Conservation (phyloP, 2,888 invertebrate species). For the Microctonus aethiopoides region DNA sequence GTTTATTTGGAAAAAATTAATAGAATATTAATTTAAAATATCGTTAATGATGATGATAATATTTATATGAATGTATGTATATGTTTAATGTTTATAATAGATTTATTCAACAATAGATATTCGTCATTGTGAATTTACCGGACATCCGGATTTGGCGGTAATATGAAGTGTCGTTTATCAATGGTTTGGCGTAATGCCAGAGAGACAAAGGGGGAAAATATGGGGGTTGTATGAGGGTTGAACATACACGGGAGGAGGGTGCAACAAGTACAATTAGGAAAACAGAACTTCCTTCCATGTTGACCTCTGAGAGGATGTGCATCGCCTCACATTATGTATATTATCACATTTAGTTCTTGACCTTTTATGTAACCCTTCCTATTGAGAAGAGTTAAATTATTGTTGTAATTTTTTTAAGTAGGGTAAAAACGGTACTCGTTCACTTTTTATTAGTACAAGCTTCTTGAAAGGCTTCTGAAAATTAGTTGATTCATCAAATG, state of each 20-base stretch:
- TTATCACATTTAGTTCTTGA: not conserved
- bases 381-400: too few species aligned
- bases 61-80: not conserved
- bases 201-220: slow-evolving; percentile 37
- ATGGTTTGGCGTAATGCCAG: slow-evolving; percentile 48
- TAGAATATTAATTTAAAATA: not conserved
- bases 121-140: slow-evolving; percentile 14
- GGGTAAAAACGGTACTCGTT: too few species aligned
- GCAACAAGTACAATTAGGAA: slow-evolving; percentile 60
- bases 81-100: not conserved
- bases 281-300: slow-evolving; percentile 50
- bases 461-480: too few species aligned
- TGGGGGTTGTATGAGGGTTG: slow-evolving; percentile 38
- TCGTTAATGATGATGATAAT: not conserved
- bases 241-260: slow-evolving; percentile 29
- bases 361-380: not conserved
- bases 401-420: too few species aligned
- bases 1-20: not conserved
- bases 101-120: slow-evolving; percentile 13
- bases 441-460: too few species aligned
- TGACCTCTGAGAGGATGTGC: slow-evolving; percentile 20
- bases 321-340: not conserved
- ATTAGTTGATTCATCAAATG: too few species aligned
- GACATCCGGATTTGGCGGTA: slow-evolving; percentile 24
- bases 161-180: slow-evolving; percentile 45